A percentile compares a stretch with the other conserved stretches of the same genome.
Evolutionary conservation across 2,797 vertebrate genomes (phyloP).

Genomic region (Coregonus ussuriensis): DNA sequence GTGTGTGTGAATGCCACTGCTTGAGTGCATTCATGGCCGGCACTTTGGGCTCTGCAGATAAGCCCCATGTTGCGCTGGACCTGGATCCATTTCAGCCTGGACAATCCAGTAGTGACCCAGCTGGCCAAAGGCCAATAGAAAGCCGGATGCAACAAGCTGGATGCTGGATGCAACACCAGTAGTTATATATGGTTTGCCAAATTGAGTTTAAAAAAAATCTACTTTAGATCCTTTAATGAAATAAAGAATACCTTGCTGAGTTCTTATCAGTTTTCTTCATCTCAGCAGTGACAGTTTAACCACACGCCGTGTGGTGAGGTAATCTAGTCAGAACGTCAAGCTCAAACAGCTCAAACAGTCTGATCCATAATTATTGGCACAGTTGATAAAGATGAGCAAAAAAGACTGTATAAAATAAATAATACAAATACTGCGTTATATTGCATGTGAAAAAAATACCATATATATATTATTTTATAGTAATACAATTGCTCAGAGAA

Average conservation of each 20-base stretch:
- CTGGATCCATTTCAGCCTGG: not conserved
- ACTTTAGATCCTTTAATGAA: not conserved
- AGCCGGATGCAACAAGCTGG: not conserved
- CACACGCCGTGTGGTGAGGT: not conserved
- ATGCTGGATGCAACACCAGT: not conserved
- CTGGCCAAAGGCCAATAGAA: not conserved
- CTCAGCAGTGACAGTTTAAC: not conserved
- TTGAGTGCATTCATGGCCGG: not conserved
- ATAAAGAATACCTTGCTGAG: not conserved
- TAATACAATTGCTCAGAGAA: too few relatives aligned
- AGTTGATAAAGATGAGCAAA: too few relatives aligned
- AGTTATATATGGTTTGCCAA: not conserved
- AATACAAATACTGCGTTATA: too few relatives aligned
- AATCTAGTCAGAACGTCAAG: not conserved
- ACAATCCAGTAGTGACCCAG: not conserved
- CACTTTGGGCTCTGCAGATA: not conserved
- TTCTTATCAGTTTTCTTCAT: not conserved
- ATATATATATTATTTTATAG: too few relatives aligned
- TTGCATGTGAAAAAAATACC: too few relatives aligned
- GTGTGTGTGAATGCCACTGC: conserved; percentile 2
- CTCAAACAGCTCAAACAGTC: not conserved
- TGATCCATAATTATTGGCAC: too few relatives aligned
- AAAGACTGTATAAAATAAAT: too few relatives aligned
- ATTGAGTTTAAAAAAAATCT: too few relatives aligned
- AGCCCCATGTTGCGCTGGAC: not conserved